Percentiles rank a stretch among this genome's conserved stretches.
Evolutionary conservation across 1,140 invertebrate species (phyloP).

Genomic region (Lucilia sericata): DNA sequence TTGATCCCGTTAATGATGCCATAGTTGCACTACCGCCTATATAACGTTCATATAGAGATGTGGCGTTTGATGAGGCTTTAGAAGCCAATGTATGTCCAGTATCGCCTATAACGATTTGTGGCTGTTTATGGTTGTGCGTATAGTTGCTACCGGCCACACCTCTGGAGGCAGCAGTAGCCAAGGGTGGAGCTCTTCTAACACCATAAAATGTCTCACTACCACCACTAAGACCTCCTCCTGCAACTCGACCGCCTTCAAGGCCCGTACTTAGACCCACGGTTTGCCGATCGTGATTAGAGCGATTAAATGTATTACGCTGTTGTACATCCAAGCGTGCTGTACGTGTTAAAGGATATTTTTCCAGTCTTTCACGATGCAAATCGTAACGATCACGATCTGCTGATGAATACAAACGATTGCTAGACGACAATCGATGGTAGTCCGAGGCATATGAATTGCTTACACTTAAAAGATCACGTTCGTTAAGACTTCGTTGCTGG

Average conservation of each 20-base stretch:
- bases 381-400: slow-evolving; percentile 65
- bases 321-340: slow-evolving; percentile 65
- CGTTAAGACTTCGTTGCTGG: slow-evolving; percentile 65
- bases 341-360: slow-evolving; percentile 63
- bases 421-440: slow-evolving; percentile 58
- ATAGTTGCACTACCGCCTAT: slow-evolving; percentile 44
- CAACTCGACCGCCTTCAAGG: not conserved
- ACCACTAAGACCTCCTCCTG: slow-evolving; percentile 1
- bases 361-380: slow-evolving; percentile 63
- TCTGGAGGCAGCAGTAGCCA: slow-evolving; percentile 52
- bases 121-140: slow-evolving; percentile 50
- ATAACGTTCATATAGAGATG: slow-evolving; percentile 43
- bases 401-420: slow-evolving; percentile 62
- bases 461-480: slow-evolving; percentile 61
- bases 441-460: slow-evolving; percentile 54
- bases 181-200: slow-evolving; percentile 58
- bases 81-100: slow-evolving; percentile 48
- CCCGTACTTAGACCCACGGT: not conserved
- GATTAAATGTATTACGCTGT: slow-evolving; percentile 65
- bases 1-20: slow-evolving; percentile 43
- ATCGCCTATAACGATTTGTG: slow-evolving; percentile 60
- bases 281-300: slow-evolving; percentile 66
- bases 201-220: slow-evolving; percentile 20
- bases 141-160: slow-evolving; percentile 57
- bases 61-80: slow-evolving; percentile 43